Conservation (phyloP, 2,113 vertebrate species). For the Aspidoscelis tigris region DNA sequence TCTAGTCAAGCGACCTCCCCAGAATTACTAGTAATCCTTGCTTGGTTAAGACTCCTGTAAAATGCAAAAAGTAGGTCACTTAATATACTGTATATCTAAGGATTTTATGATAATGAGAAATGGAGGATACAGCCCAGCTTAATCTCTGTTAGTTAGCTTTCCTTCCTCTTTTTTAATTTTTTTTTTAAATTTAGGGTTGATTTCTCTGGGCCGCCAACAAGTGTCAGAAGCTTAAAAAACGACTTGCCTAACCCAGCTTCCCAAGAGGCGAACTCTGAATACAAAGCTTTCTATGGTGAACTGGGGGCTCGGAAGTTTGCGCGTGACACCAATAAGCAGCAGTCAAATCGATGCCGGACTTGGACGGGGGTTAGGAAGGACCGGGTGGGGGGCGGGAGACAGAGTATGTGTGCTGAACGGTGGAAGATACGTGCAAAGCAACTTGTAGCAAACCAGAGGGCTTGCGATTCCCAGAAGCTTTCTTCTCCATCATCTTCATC, state of each 20-base stretch:
- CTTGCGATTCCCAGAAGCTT: background rate
- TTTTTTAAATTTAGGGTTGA: background rate
- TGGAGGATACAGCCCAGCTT: background rate
- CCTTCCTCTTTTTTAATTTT: background rate
- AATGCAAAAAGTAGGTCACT: background rate
- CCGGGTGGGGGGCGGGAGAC: background rate
- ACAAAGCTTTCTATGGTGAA: conserved; percentile 20
- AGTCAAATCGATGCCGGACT: conserved; percentile 1
- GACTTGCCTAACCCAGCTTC: background rate
- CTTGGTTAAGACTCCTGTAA: background rate
- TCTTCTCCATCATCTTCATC: background rate
- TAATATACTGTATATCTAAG: background rate
- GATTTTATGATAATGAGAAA: background rate
- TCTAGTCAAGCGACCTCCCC: background rate
- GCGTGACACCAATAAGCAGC: conserved; percentile 25
- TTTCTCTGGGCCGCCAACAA: conserved; percentile 47
- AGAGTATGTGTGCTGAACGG: too few relatives aligned
- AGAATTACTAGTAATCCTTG: conserved; percentile 2
- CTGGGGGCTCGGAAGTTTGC: conserved; percentile 7
- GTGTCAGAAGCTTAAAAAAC: conserved; percentile 4
- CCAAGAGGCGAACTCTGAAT: conserved; percentile 10
- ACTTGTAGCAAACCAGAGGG: too few relatives aligned
- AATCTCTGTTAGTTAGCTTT: background rate
- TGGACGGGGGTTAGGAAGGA: background rate
- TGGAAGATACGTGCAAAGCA: background rate